A percentile compares a stretch with the other conserved stretches of the same genome.
phyloP scores from a whole-genome alignment of 2,888 invertebrate genomes.

The Bembecia ichneumoniformis region DNA sequence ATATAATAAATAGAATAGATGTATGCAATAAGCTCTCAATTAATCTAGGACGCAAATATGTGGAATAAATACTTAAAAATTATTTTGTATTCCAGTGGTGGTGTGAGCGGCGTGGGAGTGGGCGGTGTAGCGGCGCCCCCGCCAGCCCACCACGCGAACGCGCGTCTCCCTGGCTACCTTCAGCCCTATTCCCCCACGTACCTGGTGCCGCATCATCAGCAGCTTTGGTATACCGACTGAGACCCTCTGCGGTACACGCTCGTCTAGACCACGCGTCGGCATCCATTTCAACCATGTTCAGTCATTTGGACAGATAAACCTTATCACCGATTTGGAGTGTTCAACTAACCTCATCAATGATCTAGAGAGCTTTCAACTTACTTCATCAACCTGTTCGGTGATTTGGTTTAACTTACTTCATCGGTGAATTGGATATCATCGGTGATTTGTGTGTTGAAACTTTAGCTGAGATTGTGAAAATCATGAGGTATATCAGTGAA shows the following conservation, averaged over 20 bases:
- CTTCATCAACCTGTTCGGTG: no score
- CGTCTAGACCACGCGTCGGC: background rate
- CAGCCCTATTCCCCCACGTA: conserved; percentile 65
- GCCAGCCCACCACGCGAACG: conserved; percentile 86
- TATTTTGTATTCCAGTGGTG: conserved; percentile 15
- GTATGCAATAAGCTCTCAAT: no score
- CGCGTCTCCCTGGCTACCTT: conserved; percentile 61
- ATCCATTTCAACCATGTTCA: background rate
- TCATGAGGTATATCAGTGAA: no score
- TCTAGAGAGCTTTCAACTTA: conserved; percentile 11
- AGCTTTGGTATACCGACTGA: conserved; percentile 84
- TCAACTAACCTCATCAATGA: background rate
- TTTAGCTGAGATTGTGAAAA: no score
- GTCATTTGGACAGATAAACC: no score
- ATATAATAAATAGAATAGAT: no score
- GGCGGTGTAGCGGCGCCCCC: conserved; percentile 82
- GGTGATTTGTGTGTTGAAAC: no score
- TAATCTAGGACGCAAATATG: no score
- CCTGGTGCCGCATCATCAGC: conserved; percentile 69
- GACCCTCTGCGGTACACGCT: background rate
- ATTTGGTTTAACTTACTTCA: no score
- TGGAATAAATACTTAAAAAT: no score
- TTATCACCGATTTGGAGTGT: no score
- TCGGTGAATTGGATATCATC: no score
- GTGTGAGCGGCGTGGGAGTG: conserved; percentile 39